A percentile compares a stretch with the other conserved stretches of the same genome.
phyloP scores from a whole-genome alignment of 2,113 vertebrate species.

The Phodopus roborovskii region DNA sequence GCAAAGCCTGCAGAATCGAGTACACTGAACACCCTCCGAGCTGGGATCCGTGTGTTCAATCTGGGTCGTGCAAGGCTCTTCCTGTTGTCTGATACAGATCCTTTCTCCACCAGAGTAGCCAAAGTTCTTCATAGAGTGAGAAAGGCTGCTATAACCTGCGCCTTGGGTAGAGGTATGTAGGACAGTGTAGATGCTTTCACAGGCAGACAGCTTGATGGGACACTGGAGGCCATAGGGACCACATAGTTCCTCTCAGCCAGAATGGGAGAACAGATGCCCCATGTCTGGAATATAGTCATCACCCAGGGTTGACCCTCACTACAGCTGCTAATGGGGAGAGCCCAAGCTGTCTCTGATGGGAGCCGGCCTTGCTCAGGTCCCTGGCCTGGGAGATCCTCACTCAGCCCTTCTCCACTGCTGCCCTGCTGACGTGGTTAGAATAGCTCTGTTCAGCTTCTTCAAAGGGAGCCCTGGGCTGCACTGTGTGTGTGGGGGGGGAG shows the following conservation, averaged over 20 bases:
- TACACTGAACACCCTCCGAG: neutral
- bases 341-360: slow-evolving; percentile 51
- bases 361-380: neutral
- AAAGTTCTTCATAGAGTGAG: neutral
- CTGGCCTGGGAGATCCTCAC: slow-evolving; percentile 52
- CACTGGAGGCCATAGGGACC: neutral
- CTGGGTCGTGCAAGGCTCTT: neutral
- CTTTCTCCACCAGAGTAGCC: neutral
- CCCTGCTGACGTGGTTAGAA: slow-evolving; percentile 47
- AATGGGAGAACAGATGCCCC: neutral
- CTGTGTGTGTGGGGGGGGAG: neutral
- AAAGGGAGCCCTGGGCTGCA: neutral
- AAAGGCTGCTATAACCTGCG: neutral
- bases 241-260: neutral
- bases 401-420: neutral
- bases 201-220: neutral
- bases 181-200: neutral
- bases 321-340: slow-evolving; percentile 4
- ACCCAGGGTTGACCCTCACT: slow-evolving; percentile 20
- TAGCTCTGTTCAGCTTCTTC: slow-evolving; percentile 56
- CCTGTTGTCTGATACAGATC: neutral
- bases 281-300: neutral
- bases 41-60: neutral
- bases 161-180: neutral
- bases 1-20: neutral